A percentile compares a stretch with the other conserved stretches of the same genome.
phyloP scores from a whole-genome alignment of 2,797 vertebrate genomes.

The Lepidocolaptes lacrymiger region DNA sequence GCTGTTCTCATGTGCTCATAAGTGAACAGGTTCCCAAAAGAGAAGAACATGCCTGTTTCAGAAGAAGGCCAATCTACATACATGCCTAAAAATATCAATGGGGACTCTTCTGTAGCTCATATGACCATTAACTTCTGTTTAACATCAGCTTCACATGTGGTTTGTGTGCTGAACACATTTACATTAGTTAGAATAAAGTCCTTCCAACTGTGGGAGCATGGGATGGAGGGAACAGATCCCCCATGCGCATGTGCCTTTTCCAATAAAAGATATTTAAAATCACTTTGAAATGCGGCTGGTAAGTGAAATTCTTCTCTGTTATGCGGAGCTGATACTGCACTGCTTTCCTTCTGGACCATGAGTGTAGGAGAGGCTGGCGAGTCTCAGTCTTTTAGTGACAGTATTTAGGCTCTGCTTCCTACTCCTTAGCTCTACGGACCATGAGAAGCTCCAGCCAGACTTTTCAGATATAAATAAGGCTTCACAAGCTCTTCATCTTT shows the following conservation, averaged over 20 bases:
- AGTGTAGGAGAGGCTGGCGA: not conserved
- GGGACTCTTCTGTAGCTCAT: not conserved
- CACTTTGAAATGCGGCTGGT: slow-evolving; percentile 14
- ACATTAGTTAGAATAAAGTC: not conserved
- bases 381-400: not conserved
- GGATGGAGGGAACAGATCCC: not conserved
- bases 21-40: not conserved
- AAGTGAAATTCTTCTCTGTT: not conserved
- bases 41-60: not conserved
- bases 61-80: not conserved
- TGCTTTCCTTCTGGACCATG: not conserved
- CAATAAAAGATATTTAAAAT: not conserved
- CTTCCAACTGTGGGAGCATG: not conserved
- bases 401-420: not conserved
- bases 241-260: not conserved
- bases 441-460: not conserved
- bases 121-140: not conserved
- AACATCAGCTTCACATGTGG: not conserved
- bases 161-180: not conserved
- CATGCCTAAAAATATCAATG: not conserved
- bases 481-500: not conserved
- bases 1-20: not conserved
- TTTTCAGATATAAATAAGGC: not conserved
- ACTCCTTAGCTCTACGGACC: not conserved
- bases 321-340: not conserved